A percentile compares a stretch with the other conserved stretches of the same genome.
Conservation (phyloP, 2,888 invertebrate species). For the Amphipyra berbera region DNA sequence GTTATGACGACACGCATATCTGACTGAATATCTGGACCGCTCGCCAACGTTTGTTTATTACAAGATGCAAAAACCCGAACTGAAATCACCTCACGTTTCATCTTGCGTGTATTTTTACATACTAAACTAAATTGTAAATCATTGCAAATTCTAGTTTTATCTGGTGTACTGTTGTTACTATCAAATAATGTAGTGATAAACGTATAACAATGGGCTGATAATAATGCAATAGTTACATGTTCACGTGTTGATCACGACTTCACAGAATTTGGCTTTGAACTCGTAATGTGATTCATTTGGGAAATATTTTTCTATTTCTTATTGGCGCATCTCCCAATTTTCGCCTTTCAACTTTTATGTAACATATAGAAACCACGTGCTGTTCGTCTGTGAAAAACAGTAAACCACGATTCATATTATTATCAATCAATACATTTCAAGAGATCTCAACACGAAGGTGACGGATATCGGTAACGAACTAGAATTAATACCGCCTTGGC, state of each 20-base stretch:
- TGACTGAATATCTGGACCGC: slow-evolving; percentile 45
- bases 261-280: slow-evolving; percentile 69
- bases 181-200: slow-evolving; percentile 46
- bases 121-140: slow-evolving; percentile 25
- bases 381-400: neutral
- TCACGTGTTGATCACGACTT: slow-evolving; percentile 56
- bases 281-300: slow-evolving; percentile 67
- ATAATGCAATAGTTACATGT: slow-evolving; percentile 26
- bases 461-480: slow-evolving; percentile 24
- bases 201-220: slow-evolving; percentile 38
- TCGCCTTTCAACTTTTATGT: slow-evolving; percentile 46
- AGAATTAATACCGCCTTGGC: slow-evolving; percentile 40
- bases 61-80: slow-evolving; percentile 43
- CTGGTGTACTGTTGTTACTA: slow-evolving; percentile 39
- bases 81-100: slow-evolving; percentile 30
- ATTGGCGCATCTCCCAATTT: slow-evolving; percentile 50
- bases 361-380: slow-evolving; percentile 28
- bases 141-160: slow-evolving; percentile 40
- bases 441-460: slow-evolving; percentile 11
- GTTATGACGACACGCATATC: slow-evolving; percentile 41
- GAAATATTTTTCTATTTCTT: slow-evolving; percentile 54
- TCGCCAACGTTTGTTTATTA: slow-evolving; percentile 57
- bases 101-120: slow-evolving; percentile 28
- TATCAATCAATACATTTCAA: too few species aligned
- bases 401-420: too few species aligned